Evolutionary conservation across 2,113 vertebrate species (phyloP), one percentile per base, ranked within the genome.

Genomic region (Solenodon paradoxus): DNA sequence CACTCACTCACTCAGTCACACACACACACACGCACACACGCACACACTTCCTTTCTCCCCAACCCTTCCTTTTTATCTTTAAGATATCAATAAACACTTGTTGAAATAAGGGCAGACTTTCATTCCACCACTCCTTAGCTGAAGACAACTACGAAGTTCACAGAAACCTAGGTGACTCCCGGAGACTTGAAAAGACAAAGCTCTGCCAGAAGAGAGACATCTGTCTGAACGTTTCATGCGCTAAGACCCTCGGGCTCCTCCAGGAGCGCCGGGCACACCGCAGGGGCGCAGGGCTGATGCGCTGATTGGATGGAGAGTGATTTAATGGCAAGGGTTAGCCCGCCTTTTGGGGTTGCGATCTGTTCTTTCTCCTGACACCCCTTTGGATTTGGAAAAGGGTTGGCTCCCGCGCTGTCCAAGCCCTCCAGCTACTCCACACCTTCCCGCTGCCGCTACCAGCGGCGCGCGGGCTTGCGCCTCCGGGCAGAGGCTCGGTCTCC

Each of bases 121-220:
- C 59, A 9, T 61, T 72, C 17, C 49, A 57, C 90, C 55, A 53
- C 19, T 53, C 32, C 45, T 81, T 1, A n/a, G 63, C 55, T 28
- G 45, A 77, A 92, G 87, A 86, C 13, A 71, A 28, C 40, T 61
- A 61, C 47, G 90, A 69, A 47, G 38, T 69, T 82, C 68, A 74
- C 49, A 72, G 74, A 30, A 88, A 75, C 38, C 35, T 66, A 7
- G 4, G 16, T 35, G 49, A 77, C 22, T 80, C 47, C 49, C 8
- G 6, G 2, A 53, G 35, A 49, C 84, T 42, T 49, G 20, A 35
- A 35, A 66, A 69, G n/a, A 28, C 7, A 7, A 61, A 47, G 20
- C 10, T 83, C 55, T 1, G 3, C 5, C 0, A 42, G 11, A 75
- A 47, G 55, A 40, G 59, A 47, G n/a, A 22, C n/a, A n/a, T n/a